Evolutionary conservation across 2,797 vertebrate genomes (phyloP), one percentile per base, ranked within the genome.

Genomic region (Holocentrus rufus): DNA sequence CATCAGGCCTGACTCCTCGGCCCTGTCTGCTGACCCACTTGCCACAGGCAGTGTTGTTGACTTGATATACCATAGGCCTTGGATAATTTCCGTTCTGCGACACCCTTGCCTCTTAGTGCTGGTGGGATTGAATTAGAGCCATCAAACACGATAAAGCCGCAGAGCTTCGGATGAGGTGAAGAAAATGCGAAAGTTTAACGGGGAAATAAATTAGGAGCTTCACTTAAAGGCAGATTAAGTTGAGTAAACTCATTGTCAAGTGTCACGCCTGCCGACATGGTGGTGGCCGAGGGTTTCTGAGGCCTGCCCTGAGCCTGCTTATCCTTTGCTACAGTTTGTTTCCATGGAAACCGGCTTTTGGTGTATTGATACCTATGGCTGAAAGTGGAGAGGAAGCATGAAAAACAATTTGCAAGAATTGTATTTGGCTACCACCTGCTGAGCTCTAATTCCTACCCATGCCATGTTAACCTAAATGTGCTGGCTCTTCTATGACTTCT

Each of bases 1-100:
- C 69, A 62, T 74, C 27, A 1, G 8, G 61, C 59, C 70, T 54
- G 70, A 60, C 76, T 83, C 55, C 68, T 72, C 82, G 69, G 63
- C 61, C 65, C 52, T 30, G 74, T 76, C 76, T 83, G 76, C 20
- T 88, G 89, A 90, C 88, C 89, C 85, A 89, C 69, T 89, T 90
- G 88, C 79, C 76, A 47, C 4, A 5, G 73, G 75, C 72, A 13
- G 27, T 11, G 78, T 62, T 74, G 72, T 80, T 77, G 77, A 85
- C 69, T 87, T 76, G 17, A 74, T 62, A 13, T 47, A 17, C 46
- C 18, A 47, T 47, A 47, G 13, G 14, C 15, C 18, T 34, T 34
- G 31, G 31, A 2, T 8, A 34, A 34, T 34, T 34, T 34, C 31
- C 31, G 31, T 34, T 34, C 31, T 34, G 31, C 31, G 31, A 34